Percentiles rank a stretch among this genome's conserved stretches.
phyloP scores from a whole-genome alignment of 2,888 invertebrate species.

The Agrotis clavis region DNA sequence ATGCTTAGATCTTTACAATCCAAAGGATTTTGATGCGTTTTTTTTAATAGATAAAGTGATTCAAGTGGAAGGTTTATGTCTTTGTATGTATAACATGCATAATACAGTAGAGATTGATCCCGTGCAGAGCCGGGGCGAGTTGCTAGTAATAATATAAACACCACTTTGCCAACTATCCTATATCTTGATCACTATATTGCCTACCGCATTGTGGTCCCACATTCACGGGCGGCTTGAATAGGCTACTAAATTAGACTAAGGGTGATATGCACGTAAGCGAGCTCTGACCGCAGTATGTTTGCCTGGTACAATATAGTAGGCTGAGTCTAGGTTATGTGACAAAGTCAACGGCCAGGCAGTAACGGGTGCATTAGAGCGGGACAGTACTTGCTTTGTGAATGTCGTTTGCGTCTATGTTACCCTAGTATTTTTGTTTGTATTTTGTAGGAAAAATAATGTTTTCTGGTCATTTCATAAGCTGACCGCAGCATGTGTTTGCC shows the following conservation, averaged over 20 bases:
- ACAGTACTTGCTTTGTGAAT: slow-evolving; percentile 19
- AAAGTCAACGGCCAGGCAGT: slow-evolving; percentile 12
- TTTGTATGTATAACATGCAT: too few species aligned
- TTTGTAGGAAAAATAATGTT: not conserved
- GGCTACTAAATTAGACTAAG: slow-evolving; percentile 40
- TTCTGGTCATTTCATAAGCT: not conserved
- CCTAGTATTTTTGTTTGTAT: slow-evolving; percentile 17
- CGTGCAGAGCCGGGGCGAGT: too few species aligned
- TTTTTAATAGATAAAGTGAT: too few species aligned
- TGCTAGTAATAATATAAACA: slow-evolving; percentile 5
- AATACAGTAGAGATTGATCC: too few species aligned
- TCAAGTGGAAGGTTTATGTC: too few species aligned
- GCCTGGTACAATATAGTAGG: slow-evolving; percentile 21
- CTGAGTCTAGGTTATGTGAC: slow-evolving; percentile 27
- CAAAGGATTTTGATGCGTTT: too few species aligned
- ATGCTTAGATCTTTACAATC: too few species aligned
- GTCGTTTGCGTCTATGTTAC: slow-evolving; percentile 9
- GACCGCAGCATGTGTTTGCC: slow-evolving; percentile 38
- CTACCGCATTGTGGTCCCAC: slow-evolving; percentile 21
- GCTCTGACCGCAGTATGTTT: slow-evolving; percentile 33
- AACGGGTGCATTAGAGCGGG: slow-evolving; percentile 17
- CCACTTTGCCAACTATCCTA: not conserved
- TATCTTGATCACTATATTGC: slow-evolving; percentile 10
- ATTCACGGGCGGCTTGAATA: slow-evolving; percentile 22
- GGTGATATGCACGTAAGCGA: slow-evolving; percentile 5